Base-by-base conservation (phyloP, 2,797 vertebrate genomes). In the Notamacropus eugenii region DNA sequence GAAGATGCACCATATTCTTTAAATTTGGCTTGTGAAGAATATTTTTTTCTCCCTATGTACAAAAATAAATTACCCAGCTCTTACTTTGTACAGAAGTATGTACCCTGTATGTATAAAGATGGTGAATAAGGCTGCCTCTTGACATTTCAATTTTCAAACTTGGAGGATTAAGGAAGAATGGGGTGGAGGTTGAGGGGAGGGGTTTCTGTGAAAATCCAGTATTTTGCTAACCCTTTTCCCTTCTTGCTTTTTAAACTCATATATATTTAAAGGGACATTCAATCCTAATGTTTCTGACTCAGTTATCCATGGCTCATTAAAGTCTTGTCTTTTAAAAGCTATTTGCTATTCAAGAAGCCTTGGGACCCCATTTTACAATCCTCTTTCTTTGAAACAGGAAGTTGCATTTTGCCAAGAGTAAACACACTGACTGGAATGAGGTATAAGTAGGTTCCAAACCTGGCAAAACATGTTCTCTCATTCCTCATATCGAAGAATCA, bases 301-400 rank as follows among this genome's bases (percentile, higher is more conserved):
- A 31, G 92, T 95, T 98, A 97, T 91, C 91, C 94, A 56, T 67
- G 87, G 56, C 5, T 93, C 94, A 97, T 97, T 97, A 97, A 97
- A 97, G 96, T 91, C 58, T 95, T 97, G 92, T 97, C 94, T 96
- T 97, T 96, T 96, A 97, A 98, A 98, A 98, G 94, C 91, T 96
- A 95, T 98, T 95, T 97, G 93, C 96, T 96, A 55, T 95, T 93
- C 90, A 87, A 94, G 87, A 90, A 95, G 93, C 8, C 95, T 96
- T 92, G 12, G 91, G 90, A 96, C 90, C 40, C 94, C 92, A 92
- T 93, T 97, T 97, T 95, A 97, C 91, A 95, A 96, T 56, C 92
- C 67, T 94, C 95, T 95, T 96, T 95, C 95, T 94, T 93, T 91
- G 91, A 96, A 97, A 97, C 93, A 96, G 96, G 95, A 98, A 97